A percentile compares a stretch with the other conserved stretches of the same genome.
These are phyloP conservation scores for Scaptomyza hsui DNA, from an alignment of 1,140 invertebrate species.

Conservation along the genomic window DNA sequence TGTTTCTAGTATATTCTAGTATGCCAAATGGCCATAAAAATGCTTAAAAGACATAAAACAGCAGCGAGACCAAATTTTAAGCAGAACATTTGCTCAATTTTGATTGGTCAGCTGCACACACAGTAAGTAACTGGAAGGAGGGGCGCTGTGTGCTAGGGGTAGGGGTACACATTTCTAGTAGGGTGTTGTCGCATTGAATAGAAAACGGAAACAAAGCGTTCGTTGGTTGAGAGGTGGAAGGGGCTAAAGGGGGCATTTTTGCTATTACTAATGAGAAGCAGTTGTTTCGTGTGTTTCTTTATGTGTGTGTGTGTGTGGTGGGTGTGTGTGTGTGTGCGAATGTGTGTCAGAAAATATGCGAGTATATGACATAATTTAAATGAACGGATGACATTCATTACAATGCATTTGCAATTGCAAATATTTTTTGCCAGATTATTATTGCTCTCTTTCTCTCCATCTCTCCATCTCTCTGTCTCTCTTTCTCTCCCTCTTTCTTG, in stretches of 20 bases:
- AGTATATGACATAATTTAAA: constrained; percentile 79
- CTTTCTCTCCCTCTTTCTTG: not conserved
- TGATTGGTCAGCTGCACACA: constrained; percentile 45
- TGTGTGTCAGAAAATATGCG: constrained; percentile 23
- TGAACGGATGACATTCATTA: constrained; percentile 82
- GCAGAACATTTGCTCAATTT: constrained; percentile 19
- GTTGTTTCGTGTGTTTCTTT: constrained; percentile 49
- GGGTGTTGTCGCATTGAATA: constrained; percentile 46
- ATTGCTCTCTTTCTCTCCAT: not conserved
- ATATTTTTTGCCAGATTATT: constrained; percentile 51
- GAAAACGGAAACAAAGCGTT: constrained; percentile 55
- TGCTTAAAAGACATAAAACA: constrained; percentile 10
- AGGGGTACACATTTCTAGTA: constrained; percentile 13
- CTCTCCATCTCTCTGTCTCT: not conserved
- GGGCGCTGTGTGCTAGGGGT: not conserved
- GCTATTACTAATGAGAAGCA: constrained; percentile 63
- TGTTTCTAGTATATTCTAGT: too few species aligned
- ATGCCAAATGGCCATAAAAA: not conserved
- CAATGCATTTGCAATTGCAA: constrained; percentile 63
- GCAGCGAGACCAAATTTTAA: not conserved
- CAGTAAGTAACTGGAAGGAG: not conserved
- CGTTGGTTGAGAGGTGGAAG: not conserved
- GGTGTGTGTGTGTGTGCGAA: constrained; percentile 24
- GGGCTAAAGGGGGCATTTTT: constrained; percentile 16
- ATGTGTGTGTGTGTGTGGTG: not conserved